phyloP scores from a whole-genome alignment of 1,140 invertebrate genomes.

The Ericerus pela region DNA sequence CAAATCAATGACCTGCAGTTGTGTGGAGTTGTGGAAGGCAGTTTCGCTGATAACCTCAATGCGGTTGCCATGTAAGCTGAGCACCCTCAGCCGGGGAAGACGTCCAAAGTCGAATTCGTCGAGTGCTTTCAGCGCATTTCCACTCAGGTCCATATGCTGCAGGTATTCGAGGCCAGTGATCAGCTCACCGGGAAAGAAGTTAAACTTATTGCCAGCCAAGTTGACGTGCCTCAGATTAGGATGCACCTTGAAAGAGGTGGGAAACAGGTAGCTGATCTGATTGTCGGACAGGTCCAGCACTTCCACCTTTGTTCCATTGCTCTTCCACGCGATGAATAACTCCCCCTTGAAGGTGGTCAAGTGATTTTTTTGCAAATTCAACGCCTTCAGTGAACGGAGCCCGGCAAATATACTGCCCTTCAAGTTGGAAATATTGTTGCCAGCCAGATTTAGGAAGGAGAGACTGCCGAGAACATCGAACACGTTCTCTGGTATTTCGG shows the following conservation, averaged over 20 bases:
- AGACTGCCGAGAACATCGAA: conserved; percentile 58
- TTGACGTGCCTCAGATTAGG: conserved; percentile 50
- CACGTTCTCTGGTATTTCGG: conserved; percentile 51
- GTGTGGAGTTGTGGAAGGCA: conserved; percentile 78
- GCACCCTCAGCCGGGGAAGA: conserved; percentile 47
- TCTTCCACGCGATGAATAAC: conserved; percentile 49
- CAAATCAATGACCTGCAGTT: conserved; percentile 64
- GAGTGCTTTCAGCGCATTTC: conserved; percentile 57
- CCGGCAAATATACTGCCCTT: conserved; percentile 48
- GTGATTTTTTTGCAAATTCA: conserved; percentile 53
- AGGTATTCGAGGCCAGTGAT: conserved; percentile 49
- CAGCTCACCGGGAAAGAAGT: conserved; percentile 65
- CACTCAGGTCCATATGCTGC: conserved; percentile 53
- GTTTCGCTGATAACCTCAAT: conserved; percentile 67
- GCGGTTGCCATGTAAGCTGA: conserved; percentile 55
- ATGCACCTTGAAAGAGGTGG: conserved; percentile 67
- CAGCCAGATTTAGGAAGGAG: conserved; percentile 51
- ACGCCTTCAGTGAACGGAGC: conserved; percentile 47
- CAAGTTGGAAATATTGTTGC: conserved; percentile 62
- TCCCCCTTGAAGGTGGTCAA: conserved; percentile 61
- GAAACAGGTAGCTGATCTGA: conserved; percentile 58
- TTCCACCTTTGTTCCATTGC: conserved; percentile 43
- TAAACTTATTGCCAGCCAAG: conserved; percentile 57
- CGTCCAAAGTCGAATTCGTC: conserved; percentile 72
- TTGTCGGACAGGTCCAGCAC: conserved; percentile 58